A percentile compares a stretch with the other conserved stretches of the same genome.
phyloP scores from a whole-genome alignment of 2,113 vertebrate genomes.

The Pteruthius melanotis region DNA sequence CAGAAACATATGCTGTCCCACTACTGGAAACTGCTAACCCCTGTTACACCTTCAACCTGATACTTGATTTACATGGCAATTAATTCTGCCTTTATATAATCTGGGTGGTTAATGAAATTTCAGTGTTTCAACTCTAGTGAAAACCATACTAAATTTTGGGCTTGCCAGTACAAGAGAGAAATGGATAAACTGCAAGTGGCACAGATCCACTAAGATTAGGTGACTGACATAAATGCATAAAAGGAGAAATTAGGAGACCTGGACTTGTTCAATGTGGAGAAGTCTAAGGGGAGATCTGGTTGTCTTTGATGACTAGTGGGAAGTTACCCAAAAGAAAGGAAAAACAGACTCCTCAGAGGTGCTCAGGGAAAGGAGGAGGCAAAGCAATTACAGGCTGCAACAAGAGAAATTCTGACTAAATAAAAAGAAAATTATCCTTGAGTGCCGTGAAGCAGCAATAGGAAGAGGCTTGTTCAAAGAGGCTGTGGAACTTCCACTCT shows the following conservation, averaged over 20 bases:
- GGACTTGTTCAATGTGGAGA: not conserved
- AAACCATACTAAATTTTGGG: not conserved
- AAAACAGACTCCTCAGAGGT: not conserved
- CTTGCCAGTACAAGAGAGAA: not conserved
- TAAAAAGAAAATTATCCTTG: not conserved
- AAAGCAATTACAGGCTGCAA: not conserved
- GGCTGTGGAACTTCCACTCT: not conserved
- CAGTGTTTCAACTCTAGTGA: not conserved
- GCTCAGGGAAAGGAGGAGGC: not conserved
- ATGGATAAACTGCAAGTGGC: not conserved
- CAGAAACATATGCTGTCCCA: not conserved
- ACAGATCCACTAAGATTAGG: not conserved
- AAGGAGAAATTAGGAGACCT: not conserved
- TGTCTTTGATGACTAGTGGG: not conserved
- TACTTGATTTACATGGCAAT: not conserved
- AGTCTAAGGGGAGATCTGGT: not conserved
- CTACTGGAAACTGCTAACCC: not conserved
- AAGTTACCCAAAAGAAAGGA: not conserved
- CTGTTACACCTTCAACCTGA: not conserved
- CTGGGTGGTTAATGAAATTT: not conserved
- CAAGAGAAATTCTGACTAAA: not conserved
- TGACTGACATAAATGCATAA: not conserved
- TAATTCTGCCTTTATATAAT: not conserved
- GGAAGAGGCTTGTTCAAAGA: not conserved
- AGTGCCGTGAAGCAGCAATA: not conserved